Evolutionary conservation across 2,113 vertebrate species (phyloP).

Genomic region (Corythaeola cristata): DNA sequence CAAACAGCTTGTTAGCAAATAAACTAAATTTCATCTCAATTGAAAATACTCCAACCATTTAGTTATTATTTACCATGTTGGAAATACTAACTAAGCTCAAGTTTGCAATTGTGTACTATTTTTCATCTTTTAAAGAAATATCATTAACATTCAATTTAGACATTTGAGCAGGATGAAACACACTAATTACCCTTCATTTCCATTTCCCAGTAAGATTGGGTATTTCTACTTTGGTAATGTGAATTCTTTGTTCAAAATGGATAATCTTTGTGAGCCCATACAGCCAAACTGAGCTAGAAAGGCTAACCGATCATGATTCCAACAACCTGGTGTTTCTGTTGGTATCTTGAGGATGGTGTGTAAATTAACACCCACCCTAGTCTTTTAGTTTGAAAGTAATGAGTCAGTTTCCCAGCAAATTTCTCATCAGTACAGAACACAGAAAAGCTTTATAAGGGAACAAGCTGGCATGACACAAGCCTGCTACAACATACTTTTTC

Average conservation of each 20-base stretch:
- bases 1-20: not conserved
- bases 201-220: not conserved
- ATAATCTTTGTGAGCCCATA: not conserved
- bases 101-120: not conserved
- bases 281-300: not conserved
- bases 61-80: not conserved
- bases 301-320: not conserved
- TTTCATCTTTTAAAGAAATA: not conserved
- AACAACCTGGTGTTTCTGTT: not conserved
- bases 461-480: not conserved
- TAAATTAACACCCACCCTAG: not conserved
- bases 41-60: not conserved
- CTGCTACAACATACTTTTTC: not conserved
- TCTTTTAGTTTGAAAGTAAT: not conserved
- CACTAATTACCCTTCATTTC: not conserved
- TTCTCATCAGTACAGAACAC: not conserved
- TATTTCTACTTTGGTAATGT: not conserved
- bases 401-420: not conserved
- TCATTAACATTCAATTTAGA: not conserved
- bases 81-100: not conserved
- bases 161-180: not conserved
- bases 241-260: not conserved
- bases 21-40: not conserved
- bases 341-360: fast-evolving
- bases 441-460: not conserved